Evolutionary conservation across 2,113 vertebrate species (phyloP).

Genomic region (Triplophysa dalaica): DNA sequence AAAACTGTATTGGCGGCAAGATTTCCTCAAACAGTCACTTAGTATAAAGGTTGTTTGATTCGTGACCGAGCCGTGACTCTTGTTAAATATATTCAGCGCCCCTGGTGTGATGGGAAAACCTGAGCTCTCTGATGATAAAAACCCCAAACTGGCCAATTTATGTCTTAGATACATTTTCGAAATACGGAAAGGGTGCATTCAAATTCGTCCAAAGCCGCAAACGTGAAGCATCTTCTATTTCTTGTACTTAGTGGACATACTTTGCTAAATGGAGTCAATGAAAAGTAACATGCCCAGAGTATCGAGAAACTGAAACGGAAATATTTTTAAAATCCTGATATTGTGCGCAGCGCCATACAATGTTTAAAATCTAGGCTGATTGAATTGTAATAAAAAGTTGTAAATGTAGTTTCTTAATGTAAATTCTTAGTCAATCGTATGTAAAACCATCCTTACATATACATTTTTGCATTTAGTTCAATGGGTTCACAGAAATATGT

Average conservation of each 20-base stretch:
- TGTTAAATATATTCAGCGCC: background rate
- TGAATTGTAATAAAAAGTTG: no score
- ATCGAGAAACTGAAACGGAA: background rate
- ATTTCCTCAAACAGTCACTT: background rate
- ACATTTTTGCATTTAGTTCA: no score
- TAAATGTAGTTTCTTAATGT: no score
- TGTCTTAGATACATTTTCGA: background rate
- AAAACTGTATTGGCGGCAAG: background rate
- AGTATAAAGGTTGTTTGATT: background rate
- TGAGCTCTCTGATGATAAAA: constrained; percentile 30
- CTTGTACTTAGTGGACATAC: constrained; percentile 49
- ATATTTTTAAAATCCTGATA: background rate
- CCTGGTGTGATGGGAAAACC: constrained; percentile 1
- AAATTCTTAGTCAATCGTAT: no score
- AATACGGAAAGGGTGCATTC: background rate
- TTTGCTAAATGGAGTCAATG: background rate
- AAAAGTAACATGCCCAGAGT: constrained; percentile 42
- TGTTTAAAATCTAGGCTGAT: no score
- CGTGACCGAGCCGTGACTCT: background rate
- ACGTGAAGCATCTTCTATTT: constrained; percentile 10
- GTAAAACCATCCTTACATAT: no score
- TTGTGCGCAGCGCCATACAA: no score
- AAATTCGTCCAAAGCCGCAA: background rate
- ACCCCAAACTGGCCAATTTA: constrained; percentile 37
- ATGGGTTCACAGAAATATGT: no score